Conservation (phyloP, 1,140 invertebrate genomes). For the Platyscapa corneri region DNA sequence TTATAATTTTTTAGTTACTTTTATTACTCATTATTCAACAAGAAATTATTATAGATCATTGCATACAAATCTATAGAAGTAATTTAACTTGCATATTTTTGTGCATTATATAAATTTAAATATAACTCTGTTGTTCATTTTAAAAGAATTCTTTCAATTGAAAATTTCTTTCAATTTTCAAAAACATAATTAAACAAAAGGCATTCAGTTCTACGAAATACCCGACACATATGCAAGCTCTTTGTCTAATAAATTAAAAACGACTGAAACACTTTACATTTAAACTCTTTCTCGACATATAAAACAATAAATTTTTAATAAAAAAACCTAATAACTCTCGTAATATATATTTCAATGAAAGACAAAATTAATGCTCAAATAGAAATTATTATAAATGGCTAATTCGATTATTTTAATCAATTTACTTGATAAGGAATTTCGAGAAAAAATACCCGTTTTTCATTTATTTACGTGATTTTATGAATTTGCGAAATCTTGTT, state of each 20-base stretch:
- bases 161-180: no score
- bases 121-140: background rate
- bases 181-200: background rate
- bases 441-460: no score
- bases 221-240: background rate
- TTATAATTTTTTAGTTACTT: background rate
- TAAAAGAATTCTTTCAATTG: background rate
- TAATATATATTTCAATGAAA: background rate
- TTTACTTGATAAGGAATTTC: no score
- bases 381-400: background rate
- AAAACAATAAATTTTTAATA: background rate
- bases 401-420: background rate
- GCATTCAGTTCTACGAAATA: background rate
- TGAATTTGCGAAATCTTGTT: no score
- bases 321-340: background rate
- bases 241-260: background rate
- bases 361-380: background rate
- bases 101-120: no score
- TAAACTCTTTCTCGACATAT: no score
- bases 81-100: no score
- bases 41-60: background rate
- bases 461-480: no score
- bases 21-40: background rate
- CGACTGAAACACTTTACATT: background rate
- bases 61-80: no score